These are phyloP conservation scores for Martes martes DNA, from an alignment of 2,113 vertebrate species.

Conservation along the genomic window DNA sequence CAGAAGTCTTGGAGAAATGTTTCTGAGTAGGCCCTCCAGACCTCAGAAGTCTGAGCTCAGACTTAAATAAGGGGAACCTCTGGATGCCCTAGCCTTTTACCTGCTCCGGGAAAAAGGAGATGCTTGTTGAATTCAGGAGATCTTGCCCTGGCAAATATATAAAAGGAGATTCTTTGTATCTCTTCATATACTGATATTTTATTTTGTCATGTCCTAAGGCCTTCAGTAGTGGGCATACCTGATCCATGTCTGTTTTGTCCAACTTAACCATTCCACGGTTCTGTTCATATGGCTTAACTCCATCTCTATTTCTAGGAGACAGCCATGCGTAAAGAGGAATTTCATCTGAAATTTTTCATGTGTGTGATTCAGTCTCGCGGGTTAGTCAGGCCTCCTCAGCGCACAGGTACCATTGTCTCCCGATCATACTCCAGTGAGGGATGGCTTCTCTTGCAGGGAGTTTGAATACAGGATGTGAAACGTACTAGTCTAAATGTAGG, in stretches of 20 bases:
- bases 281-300: conserved; percentile 42
- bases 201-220: neutral
- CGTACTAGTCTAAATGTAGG: neutral
- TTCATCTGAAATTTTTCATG: conserved; percentile 66
- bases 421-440: neutral
- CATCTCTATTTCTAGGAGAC: conserved; percentile 64
- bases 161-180: neutral
- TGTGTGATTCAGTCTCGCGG: conserved; percentile 53
- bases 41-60: neutral
- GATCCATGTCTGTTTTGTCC: neutral
- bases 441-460: neutral
- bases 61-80: neutral
- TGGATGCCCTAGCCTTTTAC: neutral
- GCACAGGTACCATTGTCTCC: conserved; percentile 59
- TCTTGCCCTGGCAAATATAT: neutral
- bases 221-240: neutral
- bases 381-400: conserved; percentile 57
- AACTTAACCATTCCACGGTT: neutral
- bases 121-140: neutral
- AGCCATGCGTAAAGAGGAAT: conserved; percentile 61
- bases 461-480: neutral
- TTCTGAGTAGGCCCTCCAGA: neutral
- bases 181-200: neutral
- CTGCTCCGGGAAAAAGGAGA: neutral
- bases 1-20: neutral